Percentiles rank a stretch among this genome's conserved stretches.
Conservation (phyloP, 2,888 invertebrate species). For the Cantharis rufa region DNA sequence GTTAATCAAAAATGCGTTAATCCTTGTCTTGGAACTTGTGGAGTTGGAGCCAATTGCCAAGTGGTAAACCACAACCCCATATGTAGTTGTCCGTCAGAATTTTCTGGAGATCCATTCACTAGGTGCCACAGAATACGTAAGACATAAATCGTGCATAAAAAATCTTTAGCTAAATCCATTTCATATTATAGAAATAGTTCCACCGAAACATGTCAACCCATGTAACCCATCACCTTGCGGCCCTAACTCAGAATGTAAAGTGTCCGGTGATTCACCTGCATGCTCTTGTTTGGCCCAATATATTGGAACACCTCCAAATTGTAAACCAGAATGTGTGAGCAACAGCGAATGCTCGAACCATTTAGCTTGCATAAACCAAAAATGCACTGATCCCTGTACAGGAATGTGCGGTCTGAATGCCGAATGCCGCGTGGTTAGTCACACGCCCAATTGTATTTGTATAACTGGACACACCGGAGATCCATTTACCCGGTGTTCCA, state of each 20-base stretch:
- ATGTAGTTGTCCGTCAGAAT: slow-evolving; percentile 60
- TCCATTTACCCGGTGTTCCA: slow-evolving; percentile 67
- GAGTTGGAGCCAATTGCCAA: slow-evolving; percentile 60
- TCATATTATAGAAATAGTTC: slow-evolving; percentile 10
- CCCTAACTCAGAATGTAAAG: slow-evolving; percentile 56
- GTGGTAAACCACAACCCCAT: slow-evolving; percentile 64
- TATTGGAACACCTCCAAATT: slow-evolving; percentile 57
- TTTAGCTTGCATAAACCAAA: slow-evolving; percentile 73
- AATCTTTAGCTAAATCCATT: background rate
- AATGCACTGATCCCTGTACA: slow-evolving; percentile 75
- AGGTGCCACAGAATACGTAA: slow-evolving; percentile 63
- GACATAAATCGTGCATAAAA: background rate
- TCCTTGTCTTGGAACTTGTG: slow-evolving; percentile 64
- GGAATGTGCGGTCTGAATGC: slow-evolving; percentile 74
- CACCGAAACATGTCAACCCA: slow-evolving; percentile 50
- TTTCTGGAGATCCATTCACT: slow-evolving; percentile 68
- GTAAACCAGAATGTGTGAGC: slow-evolving; percentile 70
- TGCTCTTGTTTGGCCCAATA: slow-evolving; percentile 59
- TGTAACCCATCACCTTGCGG: slow-evolving; percentile 59
- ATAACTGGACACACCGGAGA: slow-evolving; percentile 68
- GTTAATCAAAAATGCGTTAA: slow-evolving; percentile 65
- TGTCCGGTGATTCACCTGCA: slow-evolving; percentile 57
- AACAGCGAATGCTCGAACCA: slow-evolving; percentile 73
- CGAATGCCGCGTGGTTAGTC: slow-evolving; percentile 75
- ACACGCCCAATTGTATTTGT: slow-evolving; percentile 68